Conservation (phyloP, 2,797 vertebrate species). For the Chromis chromis region DNA sequence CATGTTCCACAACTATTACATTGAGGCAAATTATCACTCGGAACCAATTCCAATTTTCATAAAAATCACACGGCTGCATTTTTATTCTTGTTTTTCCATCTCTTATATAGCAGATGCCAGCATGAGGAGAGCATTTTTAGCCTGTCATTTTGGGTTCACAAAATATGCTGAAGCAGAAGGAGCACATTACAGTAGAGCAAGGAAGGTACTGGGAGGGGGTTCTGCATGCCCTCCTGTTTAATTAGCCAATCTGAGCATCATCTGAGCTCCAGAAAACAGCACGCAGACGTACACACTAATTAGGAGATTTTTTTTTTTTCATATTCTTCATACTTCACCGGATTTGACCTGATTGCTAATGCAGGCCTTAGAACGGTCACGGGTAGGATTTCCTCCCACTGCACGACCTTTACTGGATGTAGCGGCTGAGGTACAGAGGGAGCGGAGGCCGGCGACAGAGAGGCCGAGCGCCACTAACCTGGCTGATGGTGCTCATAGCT, state of each 20-base stretch:
- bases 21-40: slow-evolving; percentile 25
- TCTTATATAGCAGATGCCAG: slow-evolving; percentile 38
- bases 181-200: slow-evolving; percentile 19
- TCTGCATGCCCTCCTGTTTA: slow-evolving; percentile 53
- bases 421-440: slow-evolving; percentile 31
- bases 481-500: slow-evolving; percentile 99
- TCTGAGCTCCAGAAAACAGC: slow-evolving; percentile 54
- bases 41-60: slow-evolving; percentile 21
- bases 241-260: slow-evolving; percentile 61
- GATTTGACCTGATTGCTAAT: slow-evolving; percentile 57
- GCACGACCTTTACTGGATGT: slow-evolving; percentile 52
- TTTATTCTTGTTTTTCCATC: slow-evolving; percentile 36
- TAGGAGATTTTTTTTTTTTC: slow-evolving; percentile 42
- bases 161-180: slow-evolving; percentile 44
- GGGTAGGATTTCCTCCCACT: slow-evolving; percentile 64
- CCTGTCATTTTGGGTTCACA: slow-evolving; percentile 35
- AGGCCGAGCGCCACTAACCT: slow-evolving; percentile 86
- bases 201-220: slow-evolving; percentile 4
- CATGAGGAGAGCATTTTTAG: slow-evolving; percentile 36
- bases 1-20: slow-evolving; percentile 34
- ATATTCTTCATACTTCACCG: slow-evolving; percentile 45
- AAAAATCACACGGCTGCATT: slow-evolving; percentile 19
- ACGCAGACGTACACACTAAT: slow-evolving; percentile 55
- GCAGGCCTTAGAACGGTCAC: slow-evolving; percentile 19
- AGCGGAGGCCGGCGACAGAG: slow-evolving; percentile 30